Evolutionary conservation across 1,140 invertebrate species (phyloP).

Genomic region (Sogatella furcifera): DNA sequence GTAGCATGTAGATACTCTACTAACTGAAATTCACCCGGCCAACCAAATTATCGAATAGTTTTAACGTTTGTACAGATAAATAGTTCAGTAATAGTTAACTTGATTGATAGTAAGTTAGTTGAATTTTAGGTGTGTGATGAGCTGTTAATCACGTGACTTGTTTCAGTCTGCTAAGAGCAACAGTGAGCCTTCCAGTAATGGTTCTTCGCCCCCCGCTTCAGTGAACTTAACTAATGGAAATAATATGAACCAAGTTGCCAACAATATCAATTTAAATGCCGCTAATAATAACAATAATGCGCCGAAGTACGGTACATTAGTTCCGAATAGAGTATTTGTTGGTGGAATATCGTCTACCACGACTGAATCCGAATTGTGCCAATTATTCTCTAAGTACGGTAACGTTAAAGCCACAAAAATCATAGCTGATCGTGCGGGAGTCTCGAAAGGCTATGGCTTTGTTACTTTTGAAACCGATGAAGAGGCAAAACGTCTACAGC

Average conservation of each 20-base stretch:
- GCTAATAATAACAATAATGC: slow-evolving; percentile 30
- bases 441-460: slow-evolving; percentile 91
- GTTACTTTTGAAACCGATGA: slow-evolving; percentile 91
- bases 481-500: slow-evolving; percentile 64
- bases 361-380: slow-evolving; percentile 69
- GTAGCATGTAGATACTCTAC: too few relatives aligned
- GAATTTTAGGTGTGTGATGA: too few relatives aligned
- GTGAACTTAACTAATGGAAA: not conserved
- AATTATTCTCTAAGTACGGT: slow-evolving; percentile 77
- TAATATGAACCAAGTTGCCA: not conserved
- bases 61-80: too few relatives aligned
- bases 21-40: too few relatives aligned
- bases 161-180: not conserved
- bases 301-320: slow-evolving; percentile 64
- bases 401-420: slow-evolving; percentile 90
- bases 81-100: too few relatives aligned
- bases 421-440: slow-evolving; percentile 83
- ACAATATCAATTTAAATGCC: slow-evolving; percentile 9
- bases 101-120: too few relatives aligned
- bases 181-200: not conserved
- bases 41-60: too few relatives aligned
- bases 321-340: slow-evolving; percentile 91
- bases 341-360: slow-evolving; percentile 82
- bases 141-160: not conserved
- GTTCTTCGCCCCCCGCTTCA: not conserved